Conservation (phyloP, 2,797 vertebrate genomes). For the Sebastolobus altivelis region DNA sequence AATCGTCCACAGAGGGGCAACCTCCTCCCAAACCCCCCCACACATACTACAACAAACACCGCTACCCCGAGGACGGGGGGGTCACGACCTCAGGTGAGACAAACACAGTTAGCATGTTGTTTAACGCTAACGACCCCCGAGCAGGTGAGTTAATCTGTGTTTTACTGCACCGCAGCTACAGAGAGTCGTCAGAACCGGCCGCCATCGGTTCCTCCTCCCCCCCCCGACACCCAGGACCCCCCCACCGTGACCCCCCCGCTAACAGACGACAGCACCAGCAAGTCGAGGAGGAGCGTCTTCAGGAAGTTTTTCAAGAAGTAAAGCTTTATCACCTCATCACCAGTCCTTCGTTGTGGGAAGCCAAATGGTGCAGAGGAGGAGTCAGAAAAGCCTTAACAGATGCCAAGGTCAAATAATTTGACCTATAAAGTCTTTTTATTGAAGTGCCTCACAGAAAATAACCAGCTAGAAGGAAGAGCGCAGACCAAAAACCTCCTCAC, state of each 20-base stretch:
- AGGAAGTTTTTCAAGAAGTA: slow-evolving; percentile 83
- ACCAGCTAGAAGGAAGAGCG: not conserved
- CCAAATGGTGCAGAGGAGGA: not conserved
- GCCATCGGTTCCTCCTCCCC: slow-evolving; percentile 7
- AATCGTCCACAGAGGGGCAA: slow-evolving; percentile 31
- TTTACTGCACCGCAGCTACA: slow-evolving; percentile 14
- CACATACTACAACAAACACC: slow-evolving; percentile 80
- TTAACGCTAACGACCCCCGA: no score
- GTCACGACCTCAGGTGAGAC: slow-evolving; percentile 53
- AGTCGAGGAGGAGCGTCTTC: slow-evolving; percentile 72
- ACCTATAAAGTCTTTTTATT: not conserved
- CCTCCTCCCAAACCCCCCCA: slow-evolving; percentile 84
- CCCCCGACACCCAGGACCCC: slow-evolving; percentile 5
- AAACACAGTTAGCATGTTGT: no score
- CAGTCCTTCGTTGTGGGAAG: not conserved
- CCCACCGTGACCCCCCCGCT: not conserved
- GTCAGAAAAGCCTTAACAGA: not conserved
- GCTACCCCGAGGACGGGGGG: slow-evolving; percentile 67
- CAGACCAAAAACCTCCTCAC: no score
- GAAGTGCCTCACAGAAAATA: not conserved
- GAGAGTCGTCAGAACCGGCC: not conserved
- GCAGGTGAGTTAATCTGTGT: not conserved
- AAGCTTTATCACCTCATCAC: not conserved
- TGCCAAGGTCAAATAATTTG: not conserved
- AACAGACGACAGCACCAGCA: slow-evolving; percentile 27